phyloP scores from a whole-genome alignment of 2,113 vertebrate genomes.

The Stictonetta naevosa region DNA sequence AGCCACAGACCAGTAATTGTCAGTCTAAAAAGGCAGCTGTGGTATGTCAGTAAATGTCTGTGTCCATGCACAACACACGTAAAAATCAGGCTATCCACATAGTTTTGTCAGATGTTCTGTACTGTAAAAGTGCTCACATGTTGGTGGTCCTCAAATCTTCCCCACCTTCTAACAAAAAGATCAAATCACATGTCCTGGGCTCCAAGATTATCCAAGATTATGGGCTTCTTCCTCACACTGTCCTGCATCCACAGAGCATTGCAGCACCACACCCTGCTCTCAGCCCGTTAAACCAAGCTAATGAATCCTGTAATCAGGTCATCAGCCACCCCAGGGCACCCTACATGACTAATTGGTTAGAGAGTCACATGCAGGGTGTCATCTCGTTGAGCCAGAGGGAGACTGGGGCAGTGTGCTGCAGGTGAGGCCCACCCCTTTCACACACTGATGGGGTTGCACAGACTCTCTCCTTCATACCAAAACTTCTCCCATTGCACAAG shows the following conservation, averaged over 20 bases:
- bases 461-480: background rate
- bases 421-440: background rate
- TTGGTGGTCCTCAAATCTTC: background rate
- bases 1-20: background rate
- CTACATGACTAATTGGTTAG: background rate
- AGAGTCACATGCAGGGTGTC: background rate
- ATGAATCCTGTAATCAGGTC: background rate
- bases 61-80: background rate
- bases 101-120: background rate
- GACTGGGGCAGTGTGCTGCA: background rate
- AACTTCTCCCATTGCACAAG: background rate
- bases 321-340: background rate
- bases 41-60: background rate
- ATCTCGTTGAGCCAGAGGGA: background rate
- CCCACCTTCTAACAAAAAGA: background rate
- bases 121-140: background rate
- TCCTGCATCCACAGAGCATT: accelerated
- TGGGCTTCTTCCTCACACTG: background rate
- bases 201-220: background rate
- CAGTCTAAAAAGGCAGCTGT: background rate
- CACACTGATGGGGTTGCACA: background rate
- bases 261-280: background rate
- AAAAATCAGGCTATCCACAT: background rate
- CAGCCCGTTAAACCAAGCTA: background rate
- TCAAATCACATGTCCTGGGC: background rate